Evolutionary conservation across 2,113 vertebrate genomes (phyloP).

Genomic region (Callipepla californica): DNA sequence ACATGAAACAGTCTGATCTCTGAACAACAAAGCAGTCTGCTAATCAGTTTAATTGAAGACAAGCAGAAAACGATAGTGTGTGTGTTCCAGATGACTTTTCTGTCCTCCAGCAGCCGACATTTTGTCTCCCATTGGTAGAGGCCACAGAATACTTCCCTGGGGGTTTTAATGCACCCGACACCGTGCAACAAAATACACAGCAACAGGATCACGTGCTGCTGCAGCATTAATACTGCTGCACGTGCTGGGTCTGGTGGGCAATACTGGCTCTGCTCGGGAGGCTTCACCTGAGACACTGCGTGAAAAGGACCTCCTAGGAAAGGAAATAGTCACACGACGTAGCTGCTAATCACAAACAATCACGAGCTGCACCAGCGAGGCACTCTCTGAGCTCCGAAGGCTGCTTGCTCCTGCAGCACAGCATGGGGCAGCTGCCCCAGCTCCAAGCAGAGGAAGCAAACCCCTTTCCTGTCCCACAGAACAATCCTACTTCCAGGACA

Average conservation of each 20-base stretch:
- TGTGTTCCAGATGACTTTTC: neutral
- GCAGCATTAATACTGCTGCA: fast-evolving
- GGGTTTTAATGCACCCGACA: neutral
- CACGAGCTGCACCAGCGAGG: neutral
- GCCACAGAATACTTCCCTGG: neutral
- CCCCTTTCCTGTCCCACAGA: neutral
- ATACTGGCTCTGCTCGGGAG: neutral
- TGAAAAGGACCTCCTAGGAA: neutral
- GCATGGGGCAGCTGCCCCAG: neutral
- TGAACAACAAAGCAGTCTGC: neutral
- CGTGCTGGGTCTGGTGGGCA: fast-evolving
- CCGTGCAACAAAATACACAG: neutral
- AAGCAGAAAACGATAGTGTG: conserved; percentile 28
- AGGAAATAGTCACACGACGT: fast-evolving
- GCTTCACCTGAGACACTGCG: neutral
- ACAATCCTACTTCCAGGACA: fast-evolving
- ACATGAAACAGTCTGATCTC: neutral
- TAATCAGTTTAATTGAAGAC: conserved; percentile 59
- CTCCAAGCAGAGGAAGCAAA: fast-evolving
- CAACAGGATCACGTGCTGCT: fast-evolving
- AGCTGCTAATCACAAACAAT: too few relatives aligned
- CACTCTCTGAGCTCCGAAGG: neutral
- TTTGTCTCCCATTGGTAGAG: conserved; percentile 19
- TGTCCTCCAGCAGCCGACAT: neutral
- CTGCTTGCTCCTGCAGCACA: neutral